Evolutionary conservation across 2,888 invertebrate species (phyloP).

Genomic region (Melieria omissa): DNA sequence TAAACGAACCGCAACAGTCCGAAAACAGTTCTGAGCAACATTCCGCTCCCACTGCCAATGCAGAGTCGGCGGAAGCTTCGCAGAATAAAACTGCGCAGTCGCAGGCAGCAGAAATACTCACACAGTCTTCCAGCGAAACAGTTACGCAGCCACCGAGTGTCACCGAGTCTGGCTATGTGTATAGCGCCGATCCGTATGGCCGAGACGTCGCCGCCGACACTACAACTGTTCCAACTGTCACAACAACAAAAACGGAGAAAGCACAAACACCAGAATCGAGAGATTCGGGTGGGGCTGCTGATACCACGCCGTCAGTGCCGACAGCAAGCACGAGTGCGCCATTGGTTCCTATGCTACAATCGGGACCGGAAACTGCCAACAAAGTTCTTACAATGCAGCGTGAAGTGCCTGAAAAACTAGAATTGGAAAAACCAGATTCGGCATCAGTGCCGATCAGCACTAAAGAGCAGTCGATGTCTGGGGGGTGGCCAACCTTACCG

Average conservation of each 20-base stretch:
- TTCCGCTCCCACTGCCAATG: background rate
- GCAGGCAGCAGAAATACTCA: background rate
- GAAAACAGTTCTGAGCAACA: background rate
- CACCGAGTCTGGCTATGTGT: conserved; percentile 20
- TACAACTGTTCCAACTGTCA: conserved; percentile 21
- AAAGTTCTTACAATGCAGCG: too few relatives aligned
- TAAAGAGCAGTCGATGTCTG: too few relatives aligned
- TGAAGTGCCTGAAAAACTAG: too few relatives aligned
- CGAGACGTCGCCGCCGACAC: conserved; percentile 11
- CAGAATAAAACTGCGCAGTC: background rate
- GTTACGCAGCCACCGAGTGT: conserved; percentile 8
- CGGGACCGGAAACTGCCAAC: too few relatives aligned
- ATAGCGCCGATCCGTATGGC: conserved; percentile 8
- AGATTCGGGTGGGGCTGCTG: conserved; percentile 2
- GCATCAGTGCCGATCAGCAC: too few relatives aligned
- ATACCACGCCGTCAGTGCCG: background rate
- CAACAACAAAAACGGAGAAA: background rate
- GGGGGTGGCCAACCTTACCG: too few relatives aligned
- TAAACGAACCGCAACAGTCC: background rate
- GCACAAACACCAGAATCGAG: conserved; percentile 14
- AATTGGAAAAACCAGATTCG: too few relatives aligned
- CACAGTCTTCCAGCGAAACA: background rate
- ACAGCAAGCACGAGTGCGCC: background rate
- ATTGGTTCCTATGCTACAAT: too few relatives aligned
- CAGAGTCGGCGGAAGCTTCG: background rate